phyloP scores from a whole-genome alignment of 2,113 vertebrate species.

The Misgurnus mizolepis region DNA sequence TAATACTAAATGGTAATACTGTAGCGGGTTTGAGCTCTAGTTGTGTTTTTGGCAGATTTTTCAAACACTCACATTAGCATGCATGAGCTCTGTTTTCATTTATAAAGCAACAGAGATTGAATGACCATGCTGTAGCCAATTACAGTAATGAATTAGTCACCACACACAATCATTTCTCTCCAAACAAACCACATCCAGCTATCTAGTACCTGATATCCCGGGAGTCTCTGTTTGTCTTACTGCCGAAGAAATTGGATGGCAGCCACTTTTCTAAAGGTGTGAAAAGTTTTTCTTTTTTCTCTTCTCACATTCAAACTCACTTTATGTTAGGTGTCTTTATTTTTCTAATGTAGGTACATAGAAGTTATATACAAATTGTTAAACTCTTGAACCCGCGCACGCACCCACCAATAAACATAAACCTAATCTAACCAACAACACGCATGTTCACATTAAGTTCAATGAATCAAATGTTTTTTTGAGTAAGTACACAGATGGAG shows the following conservation, averaged over 20 bases:
- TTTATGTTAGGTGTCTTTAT: too few species aligned
- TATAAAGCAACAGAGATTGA: not conserved
- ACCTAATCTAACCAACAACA: too few species aligned
- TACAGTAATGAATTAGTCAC: conserved; percentile 40
- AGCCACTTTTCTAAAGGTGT: not conserved
- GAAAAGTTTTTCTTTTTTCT: not conserved
- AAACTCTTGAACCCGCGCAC: too few species aligned
- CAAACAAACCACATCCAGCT: not conserved
- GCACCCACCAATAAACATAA: too few species aligned
- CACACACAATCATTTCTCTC: not conserved
- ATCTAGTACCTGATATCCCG: not conserved
- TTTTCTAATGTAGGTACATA: too few species aligned
- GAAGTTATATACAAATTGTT: too few species aligned
- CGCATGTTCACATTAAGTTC: too few species aligned
- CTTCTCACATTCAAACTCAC: not conserved
- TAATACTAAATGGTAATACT: not conserved
- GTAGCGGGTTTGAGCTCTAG: not conserved
- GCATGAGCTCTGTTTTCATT: conserved; percentile 12
- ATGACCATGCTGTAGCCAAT: conserved; percentile 9
- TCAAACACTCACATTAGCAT: conserved; percentile 33
- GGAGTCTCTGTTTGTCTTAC: not conserved
- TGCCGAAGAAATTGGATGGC: not conserved
- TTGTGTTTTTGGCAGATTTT: not conserved
- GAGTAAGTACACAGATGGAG: too few species aligned
- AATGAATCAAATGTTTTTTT: too few species aligned